Evolutionary conservation across 2,888 invertebrate genomes (phyloP).

Genomic region (Brachypterus glaber): DNA sequence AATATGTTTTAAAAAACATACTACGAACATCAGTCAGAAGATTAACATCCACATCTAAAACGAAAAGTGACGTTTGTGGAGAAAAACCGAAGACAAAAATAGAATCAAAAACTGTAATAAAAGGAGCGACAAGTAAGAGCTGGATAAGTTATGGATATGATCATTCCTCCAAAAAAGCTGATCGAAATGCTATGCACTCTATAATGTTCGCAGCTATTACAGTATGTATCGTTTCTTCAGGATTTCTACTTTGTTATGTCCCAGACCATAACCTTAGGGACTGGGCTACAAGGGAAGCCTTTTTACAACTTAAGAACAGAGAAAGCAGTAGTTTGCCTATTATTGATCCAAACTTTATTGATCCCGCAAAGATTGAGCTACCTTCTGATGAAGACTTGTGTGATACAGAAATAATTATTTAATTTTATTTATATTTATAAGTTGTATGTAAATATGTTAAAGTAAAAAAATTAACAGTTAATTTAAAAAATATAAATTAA

Average conservation of each 20-base stretch:
- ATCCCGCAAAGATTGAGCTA: slow-evolving; percentile 58
- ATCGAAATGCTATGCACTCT: slow-evolving; percentile 58
- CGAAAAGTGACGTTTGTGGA: slow-evolving; percentile 50
- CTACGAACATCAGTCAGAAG: slow-evolving; percentile 26
- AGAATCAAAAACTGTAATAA: slow-evolving; percentile 34
- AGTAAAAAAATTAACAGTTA: too few species aligned
- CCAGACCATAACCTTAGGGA: slow-evolving; percentile 68
- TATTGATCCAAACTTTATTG: slow-evolving; percentile 72
- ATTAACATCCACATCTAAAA: slow-evolving; percentile 48
- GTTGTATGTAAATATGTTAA: too few species aligned
- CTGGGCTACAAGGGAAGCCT: slow-evolving; percentile 89
- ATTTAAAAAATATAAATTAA: too few species aligned
- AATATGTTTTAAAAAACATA: slow-evolving; percentile 23
- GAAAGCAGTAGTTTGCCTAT: slow-evolving; percentile 73
- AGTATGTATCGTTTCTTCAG: slow-evolving; percentile 56
- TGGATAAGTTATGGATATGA: slow-evolving; percentile 84
- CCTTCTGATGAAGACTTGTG: slow-evolving; percentile 85
- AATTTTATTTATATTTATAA: slow-evolving; percentile 39
- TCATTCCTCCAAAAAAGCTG: slow-evolving; percentile 51
- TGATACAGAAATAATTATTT: slow-evolving; percentile 79
- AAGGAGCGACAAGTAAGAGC: slow-evolving; percentile 46
- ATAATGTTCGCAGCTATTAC: slow-evolving; percentile 65
- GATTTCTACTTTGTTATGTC: slow-evolving; percentile 58
- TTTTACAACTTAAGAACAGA: slow-evolving; percentile 73
- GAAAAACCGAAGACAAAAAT: slow-evolving; percentile 32